Conservation (phyloP, 1,140 invertebrate species). For the Caenorhabditis briggsae region DNA sequence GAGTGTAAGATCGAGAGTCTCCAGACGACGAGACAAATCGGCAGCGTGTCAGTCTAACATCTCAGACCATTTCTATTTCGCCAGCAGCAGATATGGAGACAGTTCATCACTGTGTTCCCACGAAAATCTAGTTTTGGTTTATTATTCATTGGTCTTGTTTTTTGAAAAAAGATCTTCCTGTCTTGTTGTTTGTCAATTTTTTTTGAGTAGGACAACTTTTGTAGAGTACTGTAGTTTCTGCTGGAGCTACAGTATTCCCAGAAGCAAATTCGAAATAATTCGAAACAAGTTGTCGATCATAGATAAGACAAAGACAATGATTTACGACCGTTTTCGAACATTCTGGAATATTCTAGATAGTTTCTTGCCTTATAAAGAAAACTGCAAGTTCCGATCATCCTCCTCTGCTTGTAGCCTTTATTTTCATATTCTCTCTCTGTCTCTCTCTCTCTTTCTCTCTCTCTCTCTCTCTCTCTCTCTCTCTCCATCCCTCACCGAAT, state of each 20-base stretch:
- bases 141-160: neutral
- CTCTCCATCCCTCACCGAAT: neutral
- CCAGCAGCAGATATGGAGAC: neutral
- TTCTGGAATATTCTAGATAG: too few relatives aligned
- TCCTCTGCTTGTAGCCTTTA: neutral
- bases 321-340: too few relatives aligned
- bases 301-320: too few relatives aligned
- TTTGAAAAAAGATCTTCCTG: neutral
- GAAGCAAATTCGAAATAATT: too few relatives aligned
- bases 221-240: too few relatives aligned
- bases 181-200: neutral
- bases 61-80: neutral
- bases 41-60: constrained; percentile 41
- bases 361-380: too few relatives aligned
- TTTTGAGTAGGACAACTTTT: too few relatives aligned
- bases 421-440: neutral
- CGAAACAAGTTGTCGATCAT: too few relatives aligned
- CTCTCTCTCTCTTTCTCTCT: neutral
- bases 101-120: neutral
- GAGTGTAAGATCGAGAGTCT: neutral
- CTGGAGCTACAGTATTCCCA: too few relatives aligned
- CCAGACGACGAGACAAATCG: constrained; percentile 8
- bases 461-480: neutral
- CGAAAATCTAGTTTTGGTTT: neutral
- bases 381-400: too few relatives aligned